Conservation (phyloP, 2,113 vertebrate species). For the Phasianus colchicus region DNA sequence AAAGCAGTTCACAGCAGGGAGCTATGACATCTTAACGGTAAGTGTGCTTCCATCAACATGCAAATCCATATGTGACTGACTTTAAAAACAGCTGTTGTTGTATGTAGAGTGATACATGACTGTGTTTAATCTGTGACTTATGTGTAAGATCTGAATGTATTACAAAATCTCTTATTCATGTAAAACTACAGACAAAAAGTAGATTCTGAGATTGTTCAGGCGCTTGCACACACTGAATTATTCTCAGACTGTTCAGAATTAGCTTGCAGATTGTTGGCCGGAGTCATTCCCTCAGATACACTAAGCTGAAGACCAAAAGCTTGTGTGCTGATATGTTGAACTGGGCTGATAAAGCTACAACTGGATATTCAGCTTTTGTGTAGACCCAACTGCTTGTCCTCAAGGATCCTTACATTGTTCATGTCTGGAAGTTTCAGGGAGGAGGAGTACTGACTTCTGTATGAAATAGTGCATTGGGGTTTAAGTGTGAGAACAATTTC, state of each 20-base stretch:
- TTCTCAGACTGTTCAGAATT: not conserved
- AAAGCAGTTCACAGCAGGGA: constrained; percentile 92
- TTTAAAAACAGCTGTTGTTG: not conserved
- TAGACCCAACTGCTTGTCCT: not conserved
- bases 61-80: not conserved
- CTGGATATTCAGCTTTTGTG: not conserved
- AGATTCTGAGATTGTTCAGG: not conserved
- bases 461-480: not conserved
- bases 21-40: constrained; percentile 97
- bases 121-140: not conserved
- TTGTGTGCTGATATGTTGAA: not conserved
- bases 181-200: not conserved
- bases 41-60: constrained; percentile 29
- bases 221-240: not conserved
- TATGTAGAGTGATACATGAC: not conserved
- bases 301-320: not conserved
- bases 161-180: not conserved
- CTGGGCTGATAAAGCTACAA: not conserved
- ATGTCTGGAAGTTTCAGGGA: not conserved
- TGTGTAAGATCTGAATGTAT: not conserved
- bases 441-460: not conserved
- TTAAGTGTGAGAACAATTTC: not conserved
- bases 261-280: not conserved
- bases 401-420: not conserved
- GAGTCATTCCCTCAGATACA: not conserved